Evolutionary conservation across 2,113 vertebrate species (phyloP).

Genomic region (Mustelus asterias): DNA sequence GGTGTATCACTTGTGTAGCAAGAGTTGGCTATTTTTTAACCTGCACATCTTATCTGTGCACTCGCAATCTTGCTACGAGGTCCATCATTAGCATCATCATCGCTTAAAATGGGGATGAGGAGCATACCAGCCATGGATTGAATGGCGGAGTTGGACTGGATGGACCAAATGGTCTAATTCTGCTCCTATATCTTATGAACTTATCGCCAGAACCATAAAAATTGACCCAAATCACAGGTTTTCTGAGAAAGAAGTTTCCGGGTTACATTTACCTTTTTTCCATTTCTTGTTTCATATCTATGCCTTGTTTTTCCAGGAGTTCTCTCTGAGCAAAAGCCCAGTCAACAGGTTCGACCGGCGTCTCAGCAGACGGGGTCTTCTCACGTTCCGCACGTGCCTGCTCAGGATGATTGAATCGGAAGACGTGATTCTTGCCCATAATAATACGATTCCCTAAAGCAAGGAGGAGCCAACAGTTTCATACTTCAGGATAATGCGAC

Average conservation of each 20-base stretch:
- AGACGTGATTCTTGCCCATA: conserved; percentile 98
- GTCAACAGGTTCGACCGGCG: conserved; percentile 95
- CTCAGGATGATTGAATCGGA: conserved; percentile 96
- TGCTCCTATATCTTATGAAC: too few relatives aligned
- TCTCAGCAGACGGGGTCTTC: conserved; percentile 92
- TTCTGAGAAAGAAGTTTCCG: neutral
- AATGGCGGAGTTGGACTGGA: too few relatives aligned
- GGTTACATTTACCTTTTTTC: conserved; percentile 76
- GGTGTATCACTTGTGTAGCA: neutral
- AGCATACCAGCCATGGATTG: too few relatives aligned
- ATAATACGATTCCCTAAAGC: conserved; percentile 91
- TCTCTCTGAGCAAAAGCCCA: conserved; percentile 98
- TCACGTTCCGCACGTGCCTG: conserved; percentile 93
- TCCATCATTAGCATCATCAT: neutral
- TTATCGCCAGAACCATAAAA: neutral
- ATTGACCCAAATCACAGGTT: neutral
- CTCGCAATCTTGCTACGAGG: neutral
- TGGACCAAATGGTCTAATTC: too few relatives aligned
- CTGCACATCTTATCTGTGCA: neutral
- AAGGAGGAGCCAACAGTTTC: neutral
- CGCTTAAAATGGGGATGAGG: neutral
- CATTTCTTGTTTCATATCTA: conserved; percentile 99
- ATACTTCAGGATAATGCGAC: neutral
- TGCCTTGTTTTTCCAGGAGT: conserved; percentile 94
- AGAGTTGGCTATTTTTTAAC: neutral